Evolutionary conservation across 2,113 vertebrate species (phyloP), one percentile per base, ranked within the genome.

Genomic region (Tragelaphus buxtoni): DNA sequence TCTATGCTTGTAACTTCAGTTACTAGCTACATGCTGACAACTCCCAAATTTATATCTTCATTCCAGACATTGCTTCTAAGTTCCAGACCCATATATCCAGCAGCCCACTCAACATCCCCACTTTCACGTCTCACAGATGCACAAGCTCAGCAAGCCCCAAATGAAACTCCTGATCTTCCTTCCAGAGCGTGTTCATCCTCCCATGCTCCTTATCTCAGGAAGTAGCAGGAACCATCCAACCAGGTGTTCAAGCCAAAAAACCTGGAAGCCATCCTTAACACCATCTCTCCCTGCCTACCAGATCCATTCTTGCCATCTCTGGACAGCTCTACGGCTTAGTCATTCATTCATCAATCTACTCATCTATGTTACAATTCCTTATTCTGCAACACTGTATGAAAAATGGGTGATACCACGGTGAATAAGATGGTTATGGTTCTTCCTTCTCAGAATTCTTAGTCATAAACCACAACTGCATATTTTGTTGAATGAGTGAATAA

Each of bases 21-120:
- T 88, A 61, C 89, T 56, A 93, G 86, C 86, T 93, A 72, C 35
- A 97, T 56, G 86, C 86, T 96, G 91, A 97, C 85, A 95, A 88
- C 76, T 88, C 35, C 45, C 65, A 96, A 82, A 88, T 91, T 90
- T 94, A 56, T 91, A n/a, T 91, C 47, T 90, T 55, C 16, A 32
- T 85, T 92, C 91, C 88, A 97, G 85, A 92, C 93, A 85, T 85
- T 4, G 8, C 80, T 84, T n/a, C 83, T 51, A 81, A 89, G 60
- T 81, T 95, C 86, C 96, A 91, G 94, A 91, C 83, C 56, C 86
- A 94, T 93, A 51, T 82, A 97, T 89, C 60, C 49, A 92, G 81
- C 93, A 76, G 69, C 61, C 76, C 77, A 85, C 69, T 95, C 94
- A 92, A 39, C 45, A 53, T 49, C 77, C 53, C 58, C 24, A 92